Conservation (phyloP, 2,888 invertebrate genomes). For the Sialis lutaria region DNA sequence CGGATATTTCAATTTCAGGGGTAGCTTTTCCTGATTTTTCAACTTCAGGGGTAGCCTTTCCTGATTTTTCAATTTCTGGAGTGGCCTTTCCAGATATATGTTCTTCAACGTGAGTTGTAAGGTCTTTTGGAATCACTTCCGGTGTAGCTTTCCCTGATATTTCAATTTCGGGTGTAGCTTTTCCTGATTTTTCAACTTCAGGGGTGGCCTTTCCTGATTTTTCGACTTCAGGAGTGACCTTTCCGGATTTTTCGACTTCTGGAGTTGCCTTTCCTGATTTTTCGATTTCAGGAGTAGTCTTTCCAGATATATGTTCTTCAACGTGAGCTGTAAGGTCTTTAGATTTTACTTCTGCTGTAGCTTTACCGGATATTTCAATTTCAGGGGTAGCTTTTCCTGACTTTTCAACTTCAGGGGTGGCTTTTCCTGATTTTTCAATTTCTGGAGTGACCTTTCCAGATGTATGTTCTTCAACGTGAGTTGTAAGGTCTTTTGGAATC, state of each 20-base stretch:
- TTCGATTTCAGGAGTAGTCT: constrained; percentile 2
- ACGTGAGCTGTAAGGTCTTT: constrained; percentile 7
- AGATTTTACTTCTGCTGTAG: constrained; percentile 10
- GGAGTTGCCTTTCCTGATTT: constrained; percentile 5
- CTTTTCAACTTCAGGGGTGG: constrained; percentile 10
- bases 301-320: constrained; percentile 6
- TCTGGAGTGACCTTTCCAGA: constrained; percentile 8
- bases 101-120: neutral
- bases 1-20: constrained; percentile 28
- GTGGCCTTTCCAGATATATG: neutral
- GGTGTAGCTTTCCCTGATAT: constrained; percentile 9
- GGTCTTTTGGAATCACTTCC: neutral
- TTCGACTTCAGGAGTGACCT: constrained; percentile 1
- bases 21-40: constrained; percentile 10
- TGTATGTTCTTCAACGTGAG: too few relatives aligned
- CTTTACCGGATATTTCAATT: constrained; percentile 5
- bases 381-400: constrained; percentile 3
- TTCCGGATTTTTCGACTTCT: constrained; percentile 6
- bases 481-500: too few relatives aligned
- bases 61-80: neutral
- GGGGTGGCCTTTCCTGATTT: too few relatives aligned
- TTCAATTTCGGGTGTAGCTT: constrained; percentile 1
- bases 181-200: neutral
- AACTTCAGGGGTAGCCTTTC: neutral
- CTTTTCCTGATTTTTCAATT: constrained; percentile 9